Evolutionary conservation across 2,113 vertebrate genomes (phyloP).

Genomic region (Phasianus colchicus): DNA sequence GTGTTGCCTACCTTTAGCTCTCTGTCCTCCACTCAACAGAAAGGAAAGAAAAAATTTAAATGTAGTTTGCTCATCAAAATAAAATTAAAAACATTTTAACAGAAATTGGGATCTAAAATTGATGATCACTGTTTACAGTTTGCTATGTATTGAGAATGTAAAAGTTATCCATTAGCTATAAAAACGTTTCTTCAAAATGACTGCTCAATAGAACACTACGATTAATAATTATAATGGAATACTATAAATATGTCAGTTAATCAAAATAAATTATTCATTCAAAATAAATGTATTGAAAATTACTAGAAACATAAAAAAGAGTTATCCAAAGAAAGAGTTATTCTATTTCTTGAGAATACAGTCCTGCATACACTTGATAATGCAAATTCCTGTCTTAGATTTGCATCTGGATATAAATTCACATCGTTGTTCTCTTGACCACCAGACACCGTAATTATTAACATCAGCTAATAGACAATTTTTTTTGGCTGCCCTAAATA

Average conservation of each 20-base stretch:
- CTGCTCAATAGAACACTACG: not conserved
- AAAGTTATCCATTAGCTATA: constrained; percentile 27
- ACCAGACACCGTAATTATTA: not conserved
- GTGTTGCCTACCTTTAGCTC: not conserved
- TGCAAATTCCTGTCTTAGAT: not conserved
- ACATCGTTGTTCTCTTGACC: not conserved
- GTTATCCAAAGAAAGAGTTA: not conserved
- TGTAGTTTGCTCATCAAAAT: constrained; percentile 7
- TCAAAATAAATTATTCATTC: not conserved
- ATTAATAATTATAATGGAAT: not conserved
- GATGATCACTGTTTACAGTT: not conserved
- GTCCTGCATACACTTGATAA: not conserved
- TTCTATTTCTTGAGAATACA: not conserved
- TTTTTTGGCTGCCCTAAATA: not conserved
- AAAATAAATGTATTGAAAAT: constrained; percentile 8
- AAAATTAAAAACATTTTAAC: constrained; percentile 4
- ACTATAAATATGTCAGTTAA: not conserved
- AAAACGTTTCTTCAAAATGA: constrained; percentile 22
- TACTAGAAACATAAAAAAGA: not conserved
- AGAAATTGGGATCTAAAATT: not conserved
- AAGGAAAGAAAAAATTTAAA: not conserved
- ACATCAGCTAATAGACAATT: not conserved
- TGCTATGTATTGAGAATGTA: not conserved
- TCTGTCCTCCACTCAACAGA: not conserved
- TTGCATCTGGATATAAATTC: not conserved